These are phyloP conservation scores for Nestor notabilis DNA, from an alignment of 2,113 vertebrate species.

Conservation along the genomic window DNA sequence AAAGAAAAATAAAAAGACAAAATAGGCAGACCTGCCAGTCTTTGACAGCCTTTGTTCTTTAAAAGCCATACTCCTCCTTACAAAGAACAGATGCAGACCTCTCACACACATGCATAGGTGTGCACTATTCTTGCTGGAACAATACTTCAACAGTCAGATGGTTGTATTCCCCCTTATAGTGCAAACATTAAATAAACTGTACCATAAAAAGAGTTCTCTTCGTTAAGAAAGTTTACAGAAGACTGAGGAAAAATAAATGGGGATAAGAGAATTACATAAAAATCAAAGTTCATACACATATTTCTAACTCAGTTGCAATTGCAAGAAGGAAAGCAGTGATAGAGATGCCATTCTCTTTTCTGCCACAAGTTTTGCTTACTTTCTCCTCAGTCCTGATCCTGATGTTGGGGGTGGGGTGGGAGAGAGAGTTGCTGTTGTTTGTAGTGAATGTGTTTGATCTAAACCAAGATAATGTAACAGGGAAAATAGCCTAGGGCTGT, in stretches of 20 bases:
- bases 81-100: not conserved
- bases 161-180: not conserved
- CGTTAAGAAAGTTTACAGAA: not conserved
- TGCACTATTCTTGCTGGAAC: not conserved
- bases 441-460: not conserved
- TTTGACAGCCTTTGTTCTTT: not conserved
- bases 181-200: not conserved
- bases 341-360: not conserved
- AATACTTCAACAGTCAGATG: not conserved
- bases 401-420: fast-evolving
- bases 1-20: not conserved
- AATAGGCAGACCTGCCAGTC: not conserved
- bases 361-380: not conserved
- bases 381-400: not conserved
- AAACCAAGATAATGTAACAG: not conserved
- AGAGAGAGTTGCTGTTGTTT: fast-evolving
- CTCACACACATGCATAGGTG: fast-evolving
- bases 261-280: not conserved
- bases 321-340: not conserved
- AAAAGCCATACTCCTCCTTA: not conserved
- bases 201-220: not conserved
- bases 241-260: not conserved
- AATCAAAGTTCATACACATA: not conserved
- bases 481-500: not conserved
- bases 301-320: not conserved